Evolutionary conservation across 1,140 invertebrate species (phyloP), one percentile per base, ranked within the genome.

Genomic region (Drosophila lini): DNA sequence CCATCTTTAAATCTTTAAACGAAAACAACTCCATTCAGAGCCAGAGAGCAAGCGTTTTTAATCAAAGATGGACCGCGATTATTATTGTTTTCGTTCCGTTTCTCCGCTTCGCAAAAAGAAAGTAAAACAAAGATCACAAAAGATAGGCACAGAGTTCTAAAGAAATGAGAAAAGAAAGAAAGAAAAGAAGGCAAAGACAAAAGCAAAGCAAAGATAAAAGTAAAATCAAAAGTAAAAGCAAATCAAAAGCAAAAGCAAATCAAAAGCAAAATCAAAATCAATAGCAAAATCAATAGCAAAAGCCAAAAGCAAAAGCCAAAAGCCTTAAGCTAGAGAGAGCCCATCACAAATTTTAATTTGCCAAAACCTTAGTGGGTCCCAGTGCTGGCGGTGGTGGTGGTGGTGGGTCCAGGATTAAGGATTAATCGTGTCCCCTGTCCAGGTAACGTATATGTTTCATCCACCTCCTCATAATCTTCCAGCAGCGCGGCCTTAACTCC

Each of bases 281-380:
- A 28, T 5, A 41, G n/a, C 57, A 36, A 62, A 25, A 52, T 11
- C 41, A 62, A 45, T 5, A 41, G 11, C 58, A 36, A 62, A 25
- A 52, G 7, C 36, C 36, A 62, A 45, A 52, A 42, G 42, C 31
- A 44, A 31, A 28, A 63, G 3, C 42, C 28, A 42, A 32, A 32
- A 64, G 42, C 57, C 62, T 53, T 36, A 22, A 36, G 50, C 32
- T 53, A 53, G 50, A 70, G 73, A 79, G 90, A 91, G 91, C 91
- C 91, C 91, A 92, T 92, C 91, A 92, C 91, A 91, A 91, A 80
- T 91, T 91, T 88, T 89, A 89, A 78, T 84, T 84, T 70, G 53
- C 67, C 61, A 75, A 80, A 59, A 58, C 71, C 58, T 61, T 53
- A 63, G 50, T 64, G 60, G 44, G 44, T 65, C 28, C 28, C 19